phyloP scores from a whole-genome alignment of 2,888 invertebrate genomes.

The Apamea crenata region DNA sequence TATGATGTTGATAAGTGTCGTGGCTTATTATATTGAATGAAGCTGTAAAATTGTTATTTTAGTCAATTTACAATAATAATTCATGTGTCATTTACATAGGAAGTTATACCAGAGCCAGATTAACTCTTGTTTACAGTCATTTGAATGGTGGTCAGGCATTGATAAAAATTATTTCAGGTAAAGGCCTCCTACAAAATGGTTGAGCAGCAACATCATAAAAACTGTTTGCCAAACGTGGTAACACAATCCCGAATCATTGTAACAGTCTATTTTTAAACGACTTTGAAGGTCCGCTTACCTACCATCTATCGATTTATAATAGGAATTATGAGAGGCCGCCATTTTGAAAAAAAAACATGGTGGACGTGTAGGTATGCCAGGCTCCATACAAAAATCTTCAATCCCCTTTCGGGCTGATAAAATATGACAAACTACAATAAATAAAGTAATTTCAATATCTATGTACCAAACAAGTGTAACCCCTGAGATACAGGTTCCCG shows the following conservation, averaged over 20 bases:
- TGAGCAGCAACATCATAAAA: background rate
- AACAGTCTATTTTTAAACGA: background rate
- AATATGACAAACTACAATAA: background rate
- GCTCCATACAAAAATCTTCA: too few relatives aligned
- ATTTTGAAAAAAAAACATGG: too few relatives aligned
- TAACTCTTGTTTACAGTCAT: background rate
- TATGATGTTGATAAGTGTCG: background rate
- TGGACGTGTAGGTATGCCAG: too few relatives aligned
- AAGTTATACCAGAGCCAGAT: background rate
- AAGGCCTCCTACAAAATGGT: background rate
- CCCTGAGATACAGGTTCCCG: too few relatives aligned
- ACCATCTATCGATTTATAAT: too few relatives aligned
- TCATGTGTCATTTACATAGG: background rate
- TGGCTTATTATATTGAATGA: background rate
- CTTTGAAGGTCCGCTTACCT: too few relatives aligned
- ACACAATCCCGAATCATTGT: background rate
- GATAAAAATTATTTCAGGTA: background rate
- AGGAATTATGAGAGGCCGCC: too few relatives aligned
- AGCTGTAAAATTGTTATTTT: background rate
- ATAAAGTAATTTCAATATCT: background rate
- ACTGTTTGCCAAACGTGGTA: conserved; percentile 17
- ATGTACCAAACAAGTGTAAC: background rate
- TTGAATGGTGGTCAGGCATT: background rate
- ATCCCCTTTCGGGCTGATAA: background rate
- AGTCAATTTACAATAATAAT: background rate